Conservation (phyloP, 2,797 vertebrate species). For the Argentina silus region DNA sequence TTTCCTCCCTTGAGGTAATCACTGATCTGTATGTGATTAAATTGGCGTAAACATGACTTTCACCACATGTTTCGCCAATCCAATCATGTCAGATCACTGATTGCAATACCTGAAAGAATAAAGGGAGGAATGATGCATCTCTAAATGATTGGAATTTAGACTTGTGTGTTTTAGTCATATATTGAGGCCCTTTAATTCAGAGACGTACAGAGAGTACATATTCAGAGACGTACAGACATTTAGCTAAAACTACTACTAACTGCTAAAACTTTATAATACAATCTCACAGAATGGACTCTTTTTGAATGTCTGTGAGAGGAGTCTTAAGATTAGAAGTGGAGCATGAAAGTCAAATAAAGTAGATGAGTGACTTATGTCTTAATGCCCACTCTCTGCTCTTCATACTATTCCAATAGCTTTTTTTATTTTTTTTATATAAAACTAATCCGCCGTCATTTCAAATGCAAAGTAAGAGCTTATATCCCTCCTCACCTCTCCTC, state of each 20-base stretch:
- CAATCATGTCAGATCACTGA: background rate
- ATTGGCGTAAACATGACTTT: background rate
- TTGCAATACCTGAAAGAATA: too few species aligned
- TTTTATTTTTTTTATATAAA: constrained; percentile 68
- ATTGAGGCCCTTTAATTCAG: too few species aligned
- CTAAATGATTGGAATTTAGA: too few species aligned
- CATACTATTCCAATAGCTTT: constrained; percentile 45
- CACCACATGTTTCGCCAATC: background rate
- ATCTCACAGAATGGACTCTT: too few species aligned
- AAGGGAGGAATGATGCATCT: background rate
- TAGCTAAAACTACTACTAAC: too few species aligned
- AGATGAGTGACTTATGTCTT: constrained; percentile 68
- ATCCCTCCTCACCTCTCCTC: constrained; percentile 56
- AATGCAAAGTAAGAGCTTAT: constrained; percentile 79
- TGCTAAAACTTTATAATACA: too few species aligned
- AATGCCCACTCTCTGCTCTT: constrained; percentile 60
- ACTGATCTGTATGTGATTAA: constrained; percentile 18
- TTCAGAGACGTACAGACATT: too few species aligned
- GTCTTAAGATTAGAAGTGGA: constrained; percentile 69
- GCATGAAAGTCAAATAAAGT: constrained; percentile 60
- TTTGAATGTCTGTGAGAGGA: constrained; percentile 12
- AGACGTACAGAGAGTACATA: too few species aligned
- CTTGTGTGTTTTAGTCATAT: too few species aligned
- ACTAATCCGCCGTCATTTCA: constrained; percentile 78
- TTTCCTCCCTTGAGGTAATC: constrained; percentile 59